These are phyloP conservation scores for Ecliptopera silaceata DNA, from an alignment of 2,888 invertebrate species.

Conservation along the genomic window DNA sequence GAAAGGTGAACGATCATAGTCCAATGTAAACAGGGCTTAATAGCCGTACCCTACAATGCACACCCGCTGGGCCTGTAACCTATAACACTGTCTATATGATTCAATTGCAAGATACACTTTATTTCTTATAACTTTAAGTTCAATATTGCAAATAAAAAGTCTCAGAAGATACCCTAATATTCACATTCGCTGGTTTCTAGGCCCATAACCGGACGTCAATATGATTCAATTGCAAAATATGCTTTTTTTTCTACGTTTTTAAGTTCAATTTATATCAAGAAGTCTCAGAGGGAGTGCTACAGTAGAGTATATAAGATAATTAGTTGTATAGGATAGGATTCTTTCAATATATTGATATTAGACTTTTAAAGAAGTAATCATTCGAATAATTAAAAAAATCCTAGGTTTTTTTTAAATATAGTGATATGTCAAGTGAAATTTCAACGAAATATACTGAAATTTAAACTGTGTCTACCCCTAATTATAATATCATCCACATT, in stretches of 20 bases:
- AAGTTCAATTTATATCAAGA: too few species aligned
- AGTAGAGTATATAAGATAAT: too few species aligned
- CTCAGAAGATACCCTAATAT: background rate
- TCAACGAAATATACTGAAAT: background rate
- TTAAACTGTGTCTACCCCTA: slow-evolving; percentile 59
- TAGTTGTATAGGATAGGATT: too few species aligned
- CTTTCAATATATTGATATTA: too few species aligned
- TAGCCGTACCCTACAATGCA: slow-evolving; percentile 73
- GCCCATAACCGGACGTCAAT: too few species aligned
- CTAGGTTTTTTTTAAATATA: too few species aligned
- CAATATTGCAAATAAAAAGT: background rate
- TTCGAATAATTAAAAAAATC: too few species aligned
- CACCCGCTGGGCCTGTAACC: slow-evolving; percentile 56
- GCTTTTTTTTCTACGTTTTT: too few species aligned
- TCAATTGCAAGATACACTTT: slow-evolving; percentile 11
- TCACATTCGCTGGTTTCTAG: too few species aligned
- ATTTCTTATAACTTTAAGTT: background rate
- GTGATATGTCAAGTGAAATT: background rate
- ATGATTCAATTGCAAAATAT: too few species aligned
- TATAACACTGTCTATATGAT: slow-evolving; percentile 10
- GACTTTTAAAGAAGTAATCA: too few species aligned
- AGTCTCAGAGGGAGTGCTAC: too few species aligned
- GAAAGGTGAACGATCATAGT: slow-evolving; percentile 63
- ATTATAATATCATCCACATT: slow-evolving; percentile 82
- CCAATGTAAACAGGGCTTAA: slow-evolving; percentile 79